Evolutionary conservation across 2,797 vertebrate species (phyloP).

Genomic region (Chloroceryle inda): DNA sequence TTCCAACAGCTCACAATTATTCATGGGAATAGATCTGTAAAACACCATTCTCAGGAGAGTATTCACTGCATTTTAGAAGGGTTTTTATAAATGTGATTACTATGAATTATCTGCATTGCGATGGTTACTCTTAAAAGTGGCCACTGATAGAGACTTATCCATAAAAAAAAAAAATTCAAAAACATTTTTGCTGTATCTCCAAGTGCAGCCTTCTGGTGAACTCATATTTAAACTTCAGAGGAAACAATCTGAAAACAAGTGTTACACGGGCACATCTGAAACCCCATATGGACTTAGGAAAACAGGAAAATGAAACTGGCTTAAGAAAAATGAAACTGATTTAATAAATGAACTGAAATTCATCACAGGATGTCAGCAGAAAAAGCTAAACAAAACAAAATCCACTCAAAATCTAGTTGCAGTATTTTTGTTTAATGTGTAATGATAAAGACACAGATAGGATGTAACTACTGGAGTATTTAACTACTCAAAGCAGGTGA

Average conservation of each 20-base stretch:
- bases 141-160: rapidly evolving
- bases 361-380: background rate
- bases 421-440: background rate
- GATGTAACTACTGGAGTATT: background rate
- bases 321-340: background rate
- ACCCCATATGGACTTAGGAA: rapidly evolving
- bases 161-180: background rate
- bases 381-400: background rate
- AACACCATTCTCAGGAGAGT: background rate
- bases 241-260: background rate
- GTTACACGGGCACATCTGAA: background rate
- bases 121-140: background rate
- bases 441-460: rapidly evolving
- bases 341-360: background rate
- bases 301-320: background rate
- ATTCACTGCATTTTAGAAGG: background rate
- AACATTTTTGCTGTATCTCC: background rate
- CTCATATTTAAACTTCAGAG: background rate
- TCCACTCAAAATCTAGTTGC: background rate
- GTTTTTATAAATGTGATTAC: background rate
- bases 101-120: background rate
- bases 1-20: background rate
- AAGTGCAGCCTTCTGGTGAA: background rate
- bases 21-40: background rate
- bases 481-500: rapidly evolving